Evolutionary conservation across 2,888 invertebrate genomes (phyloP).

Genomic region (Pammene aurita): DNA sequence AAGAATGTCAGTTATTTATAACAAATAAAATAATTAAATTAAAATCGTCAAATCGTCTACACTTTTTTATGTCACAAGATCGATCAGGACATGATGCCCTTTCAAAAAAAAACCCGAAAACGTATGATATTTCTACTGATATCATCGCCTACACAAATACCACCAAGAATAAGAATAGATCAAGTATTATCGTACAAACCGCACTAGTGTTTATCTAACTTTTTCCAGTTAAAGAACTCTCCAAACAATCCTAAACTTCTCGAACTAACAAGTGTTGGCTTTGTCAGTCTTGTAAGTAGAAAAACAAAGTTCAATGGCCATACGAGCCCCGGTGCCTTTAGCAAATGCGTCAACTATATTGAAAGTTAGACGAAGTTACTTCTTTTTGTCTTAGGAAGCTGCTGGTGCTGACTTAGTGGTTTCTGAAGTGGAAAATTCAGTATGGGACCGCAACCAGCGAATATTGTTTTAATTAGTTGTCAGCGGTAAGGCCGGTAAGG

Average conservation of each 20-base stretch:
- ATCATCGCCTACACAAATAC: not conserved
- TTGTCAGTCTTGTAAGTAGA: constrained; percentile 50
- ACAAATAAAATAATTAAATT: too few relatives aligned
- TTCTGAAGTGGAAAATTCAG: not conserved
- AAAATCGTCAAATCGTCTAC: too few relatives aligned
- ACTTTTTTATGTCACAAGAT: too few relatives aligned
- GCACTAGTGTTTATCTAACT: constrained; percentile 30
- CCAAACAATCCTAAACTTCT: constrained; percentile 39
- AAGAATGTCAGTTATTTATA: too few relatives aligned
- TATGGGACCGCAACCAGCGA: not conserved
- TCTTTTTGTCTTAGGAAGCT: not conserved
- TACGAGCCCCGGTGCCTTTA: constrained; percentile 43
- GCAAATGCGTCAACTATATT: not conserved
- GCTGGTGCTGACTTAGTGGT: too few relatives aligned
- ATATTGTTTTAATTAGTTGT: too few relatives aligned
- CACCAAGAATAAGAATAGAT: constrained; percentile 7
- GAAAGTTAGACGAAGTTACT: constrained; percentile 1
- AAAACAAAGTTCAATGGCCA: constrained; percentile 75
- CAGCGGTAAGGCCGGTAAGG: too few relatives aligned
- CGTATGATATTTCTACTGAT: too few relatives aligned
- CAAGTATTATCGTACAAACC: constrained; percentile 21
- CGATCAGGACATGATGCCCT: too few relatives aligned
- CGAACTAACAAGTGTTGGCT: constrained; percentile 42
- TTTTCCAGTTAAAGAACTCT: constrained; percentile 34
- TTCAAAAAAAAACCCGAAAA: too few relatives aligned